Evolutionary conservation across 1,140 invertebrate species (phyloP).

Genomic region (Eciton burchellii): DNA sequence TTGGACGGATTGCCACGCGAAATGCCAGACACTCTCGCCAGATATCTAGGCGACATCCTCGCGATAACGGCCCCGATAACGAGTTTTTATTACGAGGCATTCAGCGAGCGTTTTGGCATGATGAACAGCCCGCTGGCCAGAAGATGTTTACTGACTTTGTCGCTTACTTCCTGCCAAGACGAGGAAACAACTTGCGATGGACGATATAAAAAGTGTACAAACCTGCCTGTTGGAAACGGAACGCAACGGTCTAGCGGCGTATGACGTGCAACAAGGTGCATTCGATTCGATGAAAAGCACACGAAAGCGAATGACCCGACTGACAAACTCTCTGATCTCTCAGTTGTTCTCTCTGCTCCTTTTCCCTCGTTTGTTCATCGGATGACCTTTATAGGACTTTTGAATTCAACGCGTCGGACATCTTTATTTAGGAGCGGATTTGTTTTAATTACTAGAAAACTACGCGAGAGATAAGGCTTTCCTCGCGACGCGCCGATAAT

Average conservation of each 20-base stretch:
- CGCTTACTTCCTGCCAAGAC: constrained; percentile 38
- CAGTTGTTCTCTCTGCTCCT: too few species aligned
- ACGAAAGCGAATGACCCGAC: too few species aligned
- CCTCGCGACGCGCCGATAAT: too few species aligned
- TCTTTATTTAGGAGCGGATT: too few species aligned
- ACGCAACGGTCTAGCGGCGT: neutral
- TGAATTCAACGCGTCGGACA: too few species aligned
- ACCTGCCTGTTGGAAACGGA: neutral
- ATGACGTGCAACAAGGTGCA: constrained; percentile 6
- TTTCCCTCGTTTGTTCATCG: too few species aligned
- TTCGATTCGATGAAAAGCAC: constrained; percentile 28
- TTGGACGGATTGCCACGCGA: constrained; percentile 4
- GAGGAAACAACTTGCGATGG: constrained; percentile 66
- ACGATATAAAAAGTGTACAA: constrained; percentile 66
- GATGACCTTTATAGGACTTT: too few species aligned
- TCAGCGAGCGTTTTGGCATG: constrained; percentile 69
- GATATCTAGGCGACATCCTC: constrained; percentile 12
- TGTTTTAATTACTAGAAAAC: too few species aligned
- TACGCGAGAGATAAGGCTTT: neutral
- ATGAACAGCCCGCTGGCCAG: constrained; percentile 57
- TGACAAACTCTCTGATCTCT: too few species aligned
- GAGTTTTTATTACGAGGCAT: constrained; percentile 79
- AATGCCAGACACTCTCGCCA: constrained; percentile 15
- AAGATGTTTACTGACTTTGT: constrained; percentile 71
- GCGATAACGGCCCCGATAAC: constrained; percentile 74